Conservation (phyloP, 2,113 vertebrate species). For the Notothenia rossii region DNA sequence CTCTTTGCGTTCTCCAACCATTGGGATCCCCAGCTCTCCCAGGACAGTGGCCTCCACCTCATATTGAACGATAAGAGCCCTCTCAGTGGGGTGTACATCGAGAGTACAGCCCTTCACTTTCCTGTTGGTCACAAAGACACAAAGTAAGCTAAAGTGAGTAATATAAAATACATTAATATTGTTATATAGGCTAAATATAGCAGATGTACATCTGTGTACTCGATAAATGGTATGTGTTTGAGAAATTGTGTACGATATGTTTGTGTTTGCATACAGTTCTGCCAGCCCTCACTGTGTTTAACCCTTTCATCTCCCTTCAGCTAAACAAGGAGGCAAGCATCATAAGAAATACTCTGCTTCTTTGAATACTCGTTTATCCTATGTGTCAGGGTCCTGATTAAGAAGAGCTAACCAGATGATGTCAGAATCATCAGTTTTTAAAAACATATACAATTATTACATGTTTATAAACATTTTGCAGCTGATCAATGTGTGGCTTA, state of each 20-base stretch:
- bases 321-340: too few relatives aligned
- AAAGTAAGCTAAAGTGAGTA: background rate
- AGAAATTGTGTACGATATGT: background rate
- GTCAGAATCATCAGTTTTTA: too few relatives aligned
- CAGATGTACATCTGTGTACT: background rate
- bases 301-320: too few relatives aligned
- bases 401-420: too few relatives aligned
- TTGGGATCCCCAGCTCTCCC: conserved; percentile 89
- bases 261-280: too few relatives aligned
- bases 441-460: too few relatives aligned
- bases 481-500: too few relatives aligned
- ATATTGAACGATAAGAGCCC: conserved; percentile 94
- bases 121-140: conserved; percentile 68
- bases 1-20: conserved; percentile 92
- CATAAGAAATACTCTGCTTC: too few relatives aligned
- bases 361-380: too few relatives aligned
- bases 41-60: conserved; percentile 95
- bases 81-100: conserved; percentile 95
- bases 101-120: conserved; percentile 93
- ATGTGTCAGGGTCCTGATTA: too few relatives aligned
- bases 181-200: background rate
- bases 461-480: too few relatives aligned
- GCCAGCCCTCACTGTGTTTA: too few relatives aligned
- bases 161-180: background rate
- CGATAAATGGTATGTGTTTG: background rate